Conservation (phyloP, 2,797 vertebrate species). For the Hapalemur alaotrensis region DNA sequence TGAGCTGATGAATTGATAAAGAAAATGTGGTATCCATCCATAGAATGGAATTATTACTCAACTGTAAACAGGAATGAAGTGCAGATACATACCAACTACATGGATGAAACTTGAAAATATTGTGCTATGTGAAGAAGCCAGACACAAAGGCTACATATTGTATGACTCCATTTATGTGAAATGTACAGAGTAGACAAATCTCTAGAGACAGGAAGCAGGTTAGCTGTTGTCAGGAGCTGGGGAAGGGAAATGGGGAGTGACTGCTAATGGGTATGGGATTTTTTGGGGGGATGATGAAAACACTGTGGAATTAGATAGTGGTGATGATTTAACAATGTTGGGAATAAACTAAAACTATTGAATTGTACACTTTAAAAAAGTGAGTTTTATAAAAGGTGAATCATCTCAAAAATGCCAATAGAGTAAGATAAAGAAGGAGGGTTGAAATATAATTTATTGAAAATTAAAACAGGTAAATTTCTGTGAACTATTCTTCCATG, state of each 20-base stretch:
- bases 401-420: background rate
- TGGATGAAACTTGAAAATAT: background rate
- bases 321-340: background rate
- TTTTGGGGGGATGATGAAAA: background rate
- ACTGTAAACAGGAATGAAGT: background rate
- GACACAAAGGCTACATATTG: background rate
- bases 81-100: background rate
- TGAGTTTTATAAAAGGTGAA: background rate
- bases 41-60: background rate
- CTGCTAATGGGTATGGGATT: background rate
- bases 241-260: background rate
- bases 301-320: background rate
- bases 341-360: background rate
- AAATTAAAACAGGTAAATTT: background rate
- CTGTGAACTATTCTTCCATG: background rate
- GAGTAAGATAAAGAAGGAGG: background rate
- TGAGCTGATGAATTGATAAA: background rate
- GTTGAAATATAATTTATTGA: background rate
- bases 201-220: background rate
- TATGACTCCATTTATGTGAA: background rate
- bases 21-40: background rate
- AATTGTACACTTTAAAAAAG: background rate
- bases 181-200: background rate
- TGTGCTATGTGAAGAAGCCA: background rate
- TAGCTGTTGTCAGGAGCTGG: background rate